A percentile compares a stretch with the other conserved stretches of the same genome.
Evolutionary conservation across 2,888 invertebrate species (phyloP).

Genomic region (Trachelus troglodyta): DNA sequence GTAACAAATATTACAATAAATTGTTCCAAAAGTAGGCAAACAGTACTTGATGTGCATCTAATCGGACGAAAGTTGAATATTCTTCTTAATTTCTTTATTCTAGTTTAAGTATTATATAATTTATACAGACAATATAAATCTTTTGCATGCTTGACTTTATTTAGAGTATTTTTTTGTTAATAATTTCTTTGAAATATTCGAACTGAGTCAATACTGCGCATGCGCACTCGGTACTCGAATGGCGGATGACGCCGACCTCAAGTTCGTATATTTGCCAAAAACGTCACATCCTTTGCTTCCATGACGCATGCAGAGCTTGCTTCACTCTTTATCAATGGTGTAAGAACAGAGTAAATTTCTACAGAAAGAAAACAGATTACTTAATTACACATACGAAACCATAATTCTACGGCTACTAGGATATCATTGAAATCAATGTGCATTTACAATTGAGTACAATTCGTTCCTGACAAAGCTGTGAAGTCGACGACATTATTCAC

Average conservation of each 20-base stretch:
- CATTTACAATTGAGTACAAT: background rate
- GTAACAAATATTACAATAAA: background rate
- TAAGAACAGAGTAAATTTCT: background rate
- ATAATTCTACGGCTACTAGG: background rate
- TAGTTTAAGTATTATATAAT: background rate
- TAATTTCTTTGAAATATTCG: background rate
- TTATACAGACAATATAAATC: background rate
- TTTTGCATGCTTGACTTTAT: background rate
- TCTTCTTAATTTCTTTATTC: background rate
- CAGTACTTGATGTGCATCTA: background rate
- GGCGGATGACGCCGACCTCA: background rate
- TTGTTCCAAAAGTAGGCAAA: background rate
- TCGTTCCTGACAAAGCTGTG: too few species aligned
- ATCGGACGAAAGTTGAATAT: background rate
- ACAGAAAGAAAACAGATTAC: background rate
- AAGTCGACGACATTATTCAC: constrained; percentile 2
- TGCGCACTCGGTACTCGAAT: background rate
- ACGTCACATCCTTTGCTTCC: constrained; percentile 2
- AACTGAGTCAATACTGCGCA: background rate
- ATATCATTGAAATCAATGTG: constrained; percentile 1
- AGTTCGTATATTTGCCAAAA: background rate
- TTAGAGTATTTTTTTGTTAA: background rate
- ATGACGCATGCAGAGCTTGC: constrained; percentile 1
- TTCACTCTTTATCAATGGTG: background rate
- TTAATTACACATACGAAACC: background rate